Conservation (phyloP, 2,888 invertebrate species). For the Palloptera scutellata region DNA sequence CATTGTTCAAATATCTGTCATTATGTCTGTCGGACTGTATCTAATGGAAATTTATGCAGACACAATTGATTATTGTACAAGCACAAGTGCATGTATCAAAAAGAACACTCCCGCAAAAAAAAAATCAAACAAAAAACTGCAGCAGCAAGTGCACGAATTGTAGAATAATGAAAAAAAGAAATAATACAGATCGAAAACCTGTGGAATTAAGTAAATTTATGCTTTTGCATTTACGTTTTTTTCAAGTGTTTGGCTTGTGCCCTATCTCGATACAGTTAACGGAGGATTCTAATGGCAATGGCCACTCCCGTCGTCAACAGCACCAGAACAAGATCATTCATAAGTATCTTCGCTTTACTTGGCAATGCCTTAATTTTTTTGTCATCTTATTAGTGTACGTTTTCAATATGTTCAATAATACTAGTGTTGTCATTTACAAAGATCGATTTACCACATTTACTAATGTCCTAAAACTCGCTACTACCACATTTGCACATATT, state of each 20-base stretch:
- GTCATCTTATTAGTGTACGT: conserved; percentile 21
- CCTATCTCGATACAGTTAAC: conserved; percentile 23
- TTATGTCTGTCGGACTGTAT: too few relatives aligned
- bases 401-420: conserved; percentile 14
- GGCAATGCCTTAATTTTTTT: conserved; percentile 28
- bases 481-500: conserved; percentile 30
- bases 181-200: neutral
- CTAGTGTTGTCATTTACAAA: conserved; percentile 29
- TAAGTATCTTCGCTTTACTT: conserved; percentile 3
- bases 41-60: too few relatives aligned
- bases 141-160: neutral
- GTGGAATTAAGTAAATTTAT: conserved; percentile 29
- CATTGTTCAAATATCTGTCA: too few relatives aligned
- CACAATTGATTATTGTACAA: too few relatives aligned
- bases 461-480: conserved; percentile 36
- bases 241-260: conserved; percentile 37
- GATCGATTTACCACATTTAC: conserved; percentile 39
- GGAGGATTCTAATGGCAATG: neutral
- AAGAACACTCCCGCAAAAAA: neutral
- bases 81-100: neutral
- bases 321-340: neutral
- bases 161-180: conserved; percentile 6
- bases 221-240: conserved; percentile 30
- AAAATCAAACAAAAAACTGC: conserved; percentile 2
- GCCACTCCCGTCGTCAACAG: conserved; percentile 14